Conservation (phyloP, 2,113 vertebrate species). For the Aldabrachelys gigantea region DNA sequence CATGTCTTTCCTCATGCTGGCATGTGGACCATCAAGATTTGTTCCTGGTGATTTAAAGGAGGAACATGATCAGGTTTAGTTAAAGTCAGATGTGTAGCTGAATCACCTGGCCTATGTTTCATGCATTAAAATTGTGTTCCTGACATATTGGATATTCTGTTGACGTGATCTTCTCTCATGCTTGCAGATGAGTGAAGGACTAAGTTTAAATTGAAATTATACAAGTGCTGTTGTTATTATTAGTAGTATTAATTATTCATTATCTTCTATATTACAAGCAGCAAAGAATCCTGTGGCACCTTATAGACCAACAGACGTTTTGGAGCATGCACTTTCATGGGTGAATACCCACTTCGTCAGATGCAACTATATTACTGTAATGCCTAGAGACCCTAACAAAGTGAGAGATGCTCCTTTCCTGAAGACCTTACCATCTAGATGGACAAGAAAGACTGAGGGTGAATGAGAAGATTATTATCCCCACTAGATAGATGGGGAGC, state of each 20-base stretch:
- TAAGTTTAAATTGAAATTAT: conserved; percentile 2
- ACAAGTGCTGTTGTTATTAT: conserved; percentile 30
- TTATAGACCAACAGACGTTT: too few species aligned
- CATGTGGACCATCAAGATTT: neutral
- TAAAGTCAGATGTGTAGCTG: fast-evolving
- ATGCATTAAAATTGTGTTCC: neutral
- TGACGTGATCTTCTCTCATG: neutral
- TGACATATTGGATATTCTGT: neutral
- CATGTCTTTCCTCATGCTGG: too few species aligned
- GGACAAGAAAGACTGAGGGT: neutral
- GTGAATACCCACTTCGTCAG: too few species aligned
- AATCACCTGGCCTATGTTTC: neutral
- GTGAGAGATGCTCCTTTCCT: neutral
- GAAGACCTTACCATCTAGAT: neutral
- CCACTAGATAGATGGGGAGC: neutral
- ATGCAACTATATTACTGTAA: conserved; percentile 4
- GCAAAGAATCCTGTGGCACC: too few species aligned
- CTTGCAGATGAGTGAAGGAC: neutral
- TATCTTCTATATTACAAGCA: conserved; percentile 5
- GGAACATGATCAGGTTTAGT: neutral
- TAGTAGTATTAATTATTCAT: neutral
- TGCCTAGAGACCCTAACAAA: conserved; percentile 11
- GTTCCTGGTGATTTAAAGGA: neutral
- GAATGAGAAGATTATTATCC: neutral
- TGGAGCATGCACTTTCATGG: too few species aligned